A percentile compares a stretch with the other conserved stretches of the same genome.
These are phyloP conservation scores for Origma solitaria DNA, from an alignment of 2,113 vertebrate species.

Conservation along the genomic window DNA sequence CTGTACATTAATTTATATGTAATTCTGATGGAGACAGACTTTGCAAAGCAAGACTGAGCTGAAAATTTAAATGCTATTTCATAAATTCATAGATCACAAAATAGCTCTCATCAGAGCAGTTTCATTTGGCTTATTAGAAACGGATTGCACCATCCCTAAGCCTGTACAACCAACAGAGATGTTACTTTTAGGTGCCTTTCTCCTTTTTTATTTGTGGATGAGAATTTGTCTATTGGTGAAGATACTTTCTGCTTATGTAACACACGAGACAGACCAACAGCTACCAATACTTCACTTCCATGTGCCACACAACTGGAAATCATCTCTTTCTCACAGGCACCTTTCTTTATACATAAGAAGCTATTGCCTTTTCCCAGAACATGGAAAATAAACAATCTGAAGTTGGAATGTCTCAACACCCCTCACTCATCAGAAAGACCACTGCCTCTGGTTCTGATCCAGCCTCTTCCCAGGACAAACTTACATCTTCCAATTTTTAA, in stretches of 20 bases:
- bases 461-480: background rate
- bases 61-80: background rate
- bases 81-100: background rate
- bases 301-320: background rate
- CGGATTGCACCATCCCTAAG: background rate
- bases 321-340: background rate
- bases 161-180: background rate
- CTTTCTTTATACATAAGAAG: background rate
- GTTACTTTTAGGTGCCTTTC: background rate
- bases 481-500: accelerated
- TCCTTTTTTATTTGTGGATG: background rate
- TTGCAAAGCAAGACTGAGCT: background rate
- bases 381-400: background rate
- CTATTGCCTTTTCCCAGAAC: background rate
- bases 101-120: background rate
- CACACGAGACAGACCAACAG: background rate
- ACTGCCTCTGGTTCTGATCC: background rate
- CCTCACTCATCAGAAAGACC: background rate
- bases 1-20: background rate
- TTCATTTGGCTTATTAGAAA: background rate
- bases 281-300: background rate
- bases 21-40: background rate
- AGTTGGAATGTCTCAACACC: background rate
- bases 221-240: background rate
- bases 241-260: background rate